Conservation (phyloP, 1,140 invertebrate species). For the Plodia interpunctella region DNA sequence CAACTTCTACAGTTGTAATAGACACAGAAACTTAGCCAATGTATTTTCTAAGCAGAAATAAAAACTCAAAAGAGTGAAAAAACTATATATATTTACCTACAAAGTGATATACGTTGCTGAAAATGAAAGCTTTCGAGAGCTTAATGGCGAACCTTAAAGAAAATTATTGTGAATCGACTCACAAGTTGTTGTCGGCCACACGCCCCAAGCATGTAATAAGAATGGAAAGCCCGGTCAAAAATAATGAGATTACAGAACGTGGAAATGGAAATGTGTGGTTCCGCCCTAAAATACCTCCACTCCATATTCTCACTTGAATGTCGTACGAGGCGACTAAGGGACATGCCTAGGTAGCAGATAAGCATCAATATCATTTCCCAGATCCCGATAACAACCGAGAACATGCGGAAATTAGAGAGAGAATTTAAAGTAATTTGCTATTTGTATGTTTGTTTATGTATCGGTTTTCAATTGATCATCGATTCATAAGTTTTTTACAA, state of each 20-base stretch:
- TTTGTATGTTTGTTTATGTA: no score
- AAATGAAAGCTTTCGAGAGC: not conserved
- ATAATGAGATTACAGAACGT: not conserved
- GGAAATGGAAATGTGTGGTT: no score
- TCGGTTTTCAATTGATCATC: no score
- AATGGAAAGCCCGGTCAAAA: not conserved
- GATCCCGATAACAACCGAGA: no score
- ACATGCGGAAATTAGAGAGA: no score
- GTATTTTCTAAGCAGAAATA: not conserved
- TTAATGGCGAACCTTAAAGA: not conserved
- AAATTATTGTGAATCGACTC: conserved; percentile 7
- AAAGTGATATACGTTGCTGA: not conserved
- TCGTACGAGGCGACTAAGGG: no score
- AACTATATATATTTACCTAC: not conserved
- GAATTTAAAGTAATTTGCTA: no score
- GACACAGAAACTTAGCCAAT: not conserved
- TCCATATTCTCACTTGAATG: no score
- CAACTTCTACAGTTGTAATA: not conserved
- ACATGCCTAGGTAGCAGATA: no score
- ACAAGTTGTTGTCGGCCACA: conserved; percentile 1
- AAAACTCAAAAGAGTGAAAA: not conserved
- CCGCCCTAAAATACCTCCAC: no score
- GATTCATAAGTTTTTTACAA: no score
- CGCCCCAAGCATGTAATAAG: conserved; percentile 5
- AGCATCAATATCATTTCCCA: no score